Evolutionary conservation across 2,888 invertebrate genomes (phyloP), one percentile per base, ranked within the genome.

Genomic region (Brenthis daphne): DNA sequence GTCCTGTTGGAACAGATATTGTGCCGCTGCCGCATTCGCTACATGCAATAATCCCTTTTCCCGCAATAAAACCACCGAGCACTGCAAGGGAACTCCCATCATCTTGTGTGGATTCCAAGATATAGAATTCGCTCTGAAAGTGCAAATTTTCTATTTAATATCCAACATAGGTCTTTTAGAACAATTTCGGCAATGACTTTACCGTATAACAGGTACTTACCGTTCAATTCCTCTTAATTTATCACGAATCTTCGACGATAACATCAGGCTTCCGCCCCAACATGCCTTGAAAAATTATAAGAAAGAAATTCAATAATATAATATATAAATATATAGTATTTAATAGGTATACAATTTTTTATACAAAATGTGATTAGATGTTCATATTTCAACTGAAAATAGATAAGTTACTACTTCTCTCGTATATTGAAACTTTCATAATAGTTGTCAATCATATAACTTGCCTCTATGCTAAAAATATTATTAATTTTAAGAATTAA

Each of bases 21-120:
- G 94, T 0, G 96, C 97, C 0, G 95, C 93, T 0, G 96, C 94
- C 20, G 95, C 95, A 80, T 97, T 97, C 58, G 95, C 94, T 68
- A 94, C 88, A 75, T 95, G 94, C 60, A 97, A 84, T 3, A 95
- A 80, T 0, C 94, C 94, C 73, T 93, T 92, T 65, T 94, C 90
- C 37, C 93, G 93, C 13, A 94, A 94, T 20, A 97, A 83, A 79
- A 97, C 95, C 57, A 96, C 78, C 0, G 96, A 95, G 80, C 96
- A 97, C 78, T 97, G 97, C 47, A 97, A 85, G 0, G 97, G 97
- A 0, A 95, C 96, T 6, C 97, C 97, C 13, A 96, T 92, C 94
- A 97, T 96, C 85, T 97, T 97, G 85, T 97, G 97, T 0, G 97
- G 96, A 90, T 97, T 97, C 97, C 97, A 97, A 0, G 96, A 93